These are phyloP conservation scores for Halocynthia aurantium DNA, from an alignment of 23 tunicate genomes.

Conservation along the genomic window DNA sequence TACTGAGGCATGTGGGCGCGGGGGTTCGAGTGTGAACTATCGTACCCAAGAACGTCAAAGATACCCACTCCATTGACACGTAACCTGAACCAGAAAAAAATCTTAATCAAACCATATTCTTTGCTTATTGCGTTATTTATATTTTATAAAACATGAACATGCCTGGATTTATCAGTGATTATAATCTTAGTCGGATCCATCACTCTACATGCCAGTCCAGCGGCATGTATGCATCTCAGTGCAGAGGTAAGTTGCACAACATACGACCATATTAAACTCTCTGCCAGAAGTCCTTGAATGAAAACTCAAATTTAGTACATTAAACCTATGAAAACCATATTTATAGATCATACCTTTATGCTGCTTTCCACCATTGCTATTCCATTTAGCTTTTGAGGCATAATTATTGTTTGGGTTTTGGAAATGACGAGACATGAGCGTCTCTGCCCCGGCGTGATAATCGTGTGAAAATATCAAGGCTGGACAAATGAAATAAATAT, in stretches of 20 bases:
- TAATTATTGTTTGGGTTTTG: slow-evolving; percentile 63
- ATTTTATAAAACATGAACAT: background rate
- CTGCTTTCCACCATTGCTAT: slow-evolving; percentile 51
- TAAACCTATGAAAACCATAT: background rate
- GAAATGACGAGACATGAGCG: slow-evolving; percentile 88
- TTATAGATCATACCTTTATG: slow-evolving; percentile 20
- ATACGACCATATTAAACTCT: slow-evolving; percentile 91
- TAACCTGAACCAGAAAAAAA: slow-evolving; percentile 31
- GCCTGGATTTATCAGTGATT: slow-evolving; percentile 88
- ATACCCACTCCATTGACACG: slow-evolving; percentile 85
- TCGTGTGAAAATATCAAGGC: slow-evolving; percentile 93
- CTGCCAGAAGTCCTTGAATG: slow-evolving; percentile 69
- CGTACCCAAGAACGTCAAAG: slow-evolving; percentile 73
- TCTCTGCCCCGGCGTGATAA: slow-evolving; percentile 90
- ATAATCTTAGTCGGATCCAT: slow-evolving; percentile 84
- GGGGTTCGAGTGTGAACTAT: slow-evolving; percentile 68
- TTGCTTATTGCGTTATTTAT: background rate
- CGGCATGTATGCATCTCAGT: slow-evolving; percentile 72
- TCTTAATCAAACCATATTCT: background rate
- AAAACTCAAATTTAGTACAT: slow-evolving; percentile 1
- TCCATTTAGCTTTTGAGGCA: slow-evolving; percentile 82
- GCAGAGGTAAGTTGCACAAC: slow-evolving; percentile 93
- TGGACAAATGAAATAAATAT: slow-evolving; percentile 8
- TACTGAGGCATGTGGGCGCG: slow-evolving; percentile 84
- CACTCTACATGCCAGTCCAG: slow-evolving; percentile 81